Base-by-base conservation (phyloP, 2,113 vertebrate species). In the Myrmophylax atrothorax region DNA sequence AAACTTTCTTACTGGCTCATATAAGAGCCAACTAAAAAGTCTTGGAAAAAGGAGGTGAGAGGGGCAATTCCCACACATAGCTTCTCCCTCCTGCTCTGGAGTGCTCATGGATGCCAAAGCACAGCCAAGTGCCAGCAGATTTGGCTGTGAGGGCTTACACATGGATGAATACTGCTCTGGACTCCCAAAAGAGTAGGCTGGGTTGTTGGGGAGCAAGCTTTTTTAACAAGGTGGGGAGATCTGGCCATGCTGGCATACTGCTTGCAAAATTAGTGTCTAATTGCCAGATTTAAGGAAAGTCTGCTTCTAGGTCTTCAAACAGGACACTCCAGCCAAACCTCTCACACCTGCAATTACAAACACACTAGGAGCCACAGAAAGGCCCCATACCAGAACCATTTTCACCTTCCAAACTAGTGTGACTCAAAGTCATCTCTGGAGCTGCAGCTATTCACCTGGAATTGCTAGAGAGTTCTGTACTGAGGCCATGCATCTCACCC, bases 21-120 rank as follows among this genome's bases (percentile, higher is more conserved):
- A 12, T 35, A 52, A 37, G n/a, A 85, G n/a, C n/a, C n/a, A n/a
- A 46, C 23, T 25, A 13, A 0, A 0, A 23, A 79, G 33, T 38
- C 64, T 78, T 72, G 55, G 66, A 82, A 68, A 17, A 75, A 49
- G 25, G 15, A 64, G 23, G 47, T 42, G 74, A 82, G 40, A 46
- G 25, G 4, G 2, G 28, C 7, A 15, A 70, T 67, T 78, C 17
- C 16, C 28, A 20, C 7, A 15, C 18, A 38, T 35, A 46, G 28
- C 33, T 91, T 44, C 28, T 60, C 37, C 80, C 38, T 47, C 42
- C n/a, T 13, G 8, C 7, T 6, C 28, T 3, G 0, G 19, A 4
- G 13, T 46, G 25, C 47, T 82, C 35, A 18, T 23, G 38, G 56
- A 46, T 75, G 47, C n/a, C 63, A 59, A 77, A 91, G 14, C 26